These are phyloP conservation scores for Apodemia zela DNA, from an alignment of 2,888 invertebrate species.

Conservation along the genomic window DNA sequence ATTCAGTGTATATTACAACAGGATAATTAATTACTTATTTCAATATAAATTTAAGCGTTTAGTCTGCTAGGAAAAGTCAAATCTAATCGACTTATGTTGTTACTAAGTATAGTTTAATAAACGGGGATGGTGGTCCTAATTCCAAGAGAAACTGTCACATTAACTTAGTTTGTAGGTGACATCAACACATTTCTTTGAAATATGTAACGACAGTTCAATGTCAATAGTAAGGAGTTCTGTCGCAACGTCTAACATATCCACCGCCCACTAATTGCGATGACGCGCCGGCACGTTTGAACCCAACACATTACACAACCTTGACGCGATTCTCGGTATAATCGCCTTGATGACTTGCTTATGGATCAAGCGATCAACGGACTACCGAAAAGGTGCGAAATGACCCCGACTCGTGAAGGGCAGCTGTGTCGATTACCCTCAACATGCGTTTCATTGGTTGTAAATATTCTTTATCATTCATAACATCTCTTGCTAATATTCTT, in stretches of 20 bases:
- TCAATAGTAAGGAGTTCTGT: constrained; percentile 62
- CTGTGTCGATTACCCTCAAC: constrained; percentile 19
- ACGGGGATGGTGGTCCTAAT: constrained; percentile 7
- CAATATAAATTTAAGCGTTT: not conserved
- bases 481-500: not conserved
- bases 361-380: constrained; percentile 36
- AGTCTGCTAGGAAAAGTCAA: no score
- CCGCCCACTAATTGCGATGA: constrained; percentile 62
- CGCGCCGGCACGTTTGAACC: constrained; percentile 66
- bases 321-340: constrained; percentile 58
- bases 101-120: constrained; percentile 7
- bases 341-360: constrained; percentile 28
- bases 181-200: constrained; percentile 65
- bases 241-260: constrained; percentile 38
- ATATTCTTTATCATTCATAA: constrained; percentile 4
- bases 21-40: no score
- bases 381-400: constrained; percentile 19
- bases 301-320: constrained; percentile 51
- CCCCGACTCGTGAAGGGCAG: constrained; percentile 16
- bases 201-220: constrained; percentile 73
- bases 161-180: constrained; percentile 21
- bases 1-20: no score
- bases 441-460: constrained; percentile 10
- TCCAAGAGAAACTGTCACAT: constrained; percentile 18
- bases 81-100: not conserved